Percentiles rank a stretch among this genome's conserved stretches.
These are phyloP conservation scores for Acestrorhynchus altus DNA, from an alignment of 2,797 vertebrate species.

Conservation along the genomic window DNA sequence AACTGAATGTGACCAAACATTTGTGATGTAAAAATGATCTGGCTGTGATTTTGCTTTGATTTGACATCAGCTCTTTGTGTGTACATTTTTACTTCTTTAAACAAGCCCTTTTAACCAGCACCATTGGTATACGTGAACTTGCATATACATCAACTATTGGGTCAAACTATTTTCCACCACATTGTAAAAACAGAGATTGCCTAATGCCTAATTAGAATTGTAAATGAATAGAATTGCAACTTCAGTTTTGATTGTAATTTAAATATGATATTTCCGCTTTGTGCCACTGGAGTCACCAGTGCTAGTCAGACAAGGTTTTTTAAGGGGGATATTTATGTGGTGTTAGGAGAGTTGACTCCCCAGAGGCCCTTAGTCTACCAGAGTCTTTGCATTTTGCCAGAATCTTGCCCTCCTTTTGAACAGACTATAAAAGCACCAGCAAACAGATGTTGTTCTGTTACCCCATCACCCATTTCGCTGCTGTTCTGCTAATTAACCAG, in stretches of 20 bases:
- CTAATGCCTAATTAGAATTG: no score
- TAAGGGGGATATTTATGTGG: conserved; percentile 55
- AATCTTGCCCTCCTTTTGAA: conserved; percentile 68
- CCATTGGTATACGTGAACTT: no score
- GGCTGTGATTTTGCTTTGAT: no score
- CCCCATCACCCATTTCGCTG: conserved; percentile 50
- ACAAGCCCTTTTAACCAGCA: no score
- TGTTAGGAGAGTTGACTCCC: conserved; percentile 43
- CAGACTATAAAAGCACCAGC: conserved; percentile 70
- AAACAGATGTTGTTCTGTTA: conserved; percentile 58
- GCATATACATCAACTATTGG: no score
- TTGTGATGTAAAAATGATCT: no score
- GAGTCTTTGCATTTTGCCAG: conserved; percentile 44
- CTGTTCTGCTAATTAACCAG: conserved; percentile 70
- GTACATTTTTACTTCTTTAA: no score
- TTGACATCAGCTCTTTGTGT: no score
- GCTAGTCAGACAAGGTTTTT: conserved; percentile 60
- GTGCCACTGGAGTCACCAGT: not conserved
- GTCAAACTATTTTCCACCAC: no score
- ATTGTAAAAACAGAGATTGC: no score
- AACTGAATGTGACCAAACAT: no score
- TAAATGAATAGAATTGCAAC: not conserved
- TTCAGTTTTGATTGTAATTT: not conserved
- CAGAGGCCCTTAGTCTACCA: conserved; percentile 32
- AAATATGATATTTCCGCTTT: conserved; percentile 2